Conservation (phyloP, 2,113 vertebrate species). For the Thamnaconus septentrionalis region DNA sequence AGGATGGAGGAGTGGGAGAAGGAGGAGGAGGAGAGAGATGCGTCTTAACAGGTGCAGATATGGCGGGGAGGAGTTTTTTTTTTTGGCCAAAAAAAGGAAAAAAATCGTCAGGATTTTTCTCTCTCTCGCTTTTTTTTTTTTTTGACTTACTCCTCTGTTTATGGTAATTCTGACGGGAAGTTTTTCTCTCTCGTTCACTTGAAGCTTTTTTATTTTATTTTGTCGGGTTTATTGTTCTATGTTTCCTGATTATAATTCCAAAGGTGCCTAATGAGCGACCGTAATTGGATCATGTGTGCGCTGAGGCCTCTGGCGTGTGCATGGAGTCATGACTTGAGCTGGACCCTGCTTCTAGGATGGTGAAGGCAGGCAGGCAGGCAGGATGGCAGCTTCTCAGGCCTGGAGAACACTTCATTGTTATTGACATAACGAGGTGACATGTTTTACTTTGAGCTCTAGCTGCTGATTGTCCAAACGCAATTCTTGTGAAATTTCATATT, state of each 20-base stretch:
- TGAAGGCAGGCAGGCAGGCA: background rate
- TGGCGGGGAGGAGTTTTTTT: constrained; percentile 60
- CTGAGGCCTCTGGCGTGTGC: constrained; percentile 4
- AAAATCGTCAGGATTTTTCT: constrained; percentile 12
- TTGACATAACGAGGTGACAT: too few species aligned
- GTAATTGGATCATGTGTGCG: constrained; percentile 40
- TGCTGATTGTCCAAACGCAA: constrained; percentile 85
- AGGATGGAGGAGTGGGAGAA: background rate
- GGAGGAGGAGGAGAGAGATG: constrained; percentile 38
- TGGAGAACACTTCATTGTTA: too few species aligned
- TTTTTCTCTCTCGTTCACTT: too few species aligned
- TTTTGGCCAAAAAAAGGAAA: constrained; percentile 15
- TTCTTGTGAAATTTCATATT: constrained; percentile 79
- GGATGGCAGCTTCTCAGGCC: too few species aligned
- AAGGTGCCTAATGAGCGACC: constrained; percentile 21
- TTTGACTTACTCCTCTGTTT: constrained; percentile 15
- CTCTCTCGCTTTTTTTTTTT: background rate
- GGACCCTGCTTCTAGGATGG: background rate
- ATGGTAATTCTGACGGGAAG: background rate
- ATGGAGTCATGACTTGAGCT: background rate
- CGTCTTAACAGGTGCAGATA: constrained; percentile 76
- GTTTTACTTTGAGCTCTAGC: constrained; percentile 70
- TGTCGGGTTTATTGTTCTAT: background rate
- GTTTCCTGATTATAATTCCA: constrained; percentile 5
- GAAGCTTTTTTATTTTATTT: too few species aligned